Evolutionary conservation across 2,797 vertebrate genomes (phyloP), one percentile per base, ranked within the genome.

Genomic region (Sebastes diploproa): DNA sequence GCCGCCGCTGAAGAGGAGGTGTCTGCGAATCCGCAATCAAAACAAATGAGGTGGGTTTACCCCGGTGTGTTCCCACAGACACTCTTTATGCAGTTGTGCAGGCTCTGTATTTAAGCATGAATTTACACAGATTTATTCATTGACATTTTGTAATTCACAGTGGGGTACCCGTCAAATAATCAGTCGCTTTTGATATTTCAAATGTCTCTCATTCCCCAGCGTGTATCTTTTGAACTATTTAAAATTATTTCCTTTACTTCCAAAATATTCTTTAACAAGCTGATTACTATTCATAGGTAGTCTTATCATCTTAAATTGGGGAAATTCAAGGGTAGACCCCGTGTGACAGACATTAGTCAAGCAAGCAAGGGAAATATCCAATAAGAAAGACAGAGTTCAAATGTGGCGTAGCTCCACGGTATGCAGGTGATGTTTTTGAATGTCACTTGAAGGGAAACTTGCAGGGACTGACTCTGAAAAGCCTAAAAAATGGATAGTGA

Each of bases 21-120:
- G 98, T 94, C 97, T 99, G 96, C 98, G 98, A 96, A 99, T 99
- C 95, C 97, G 98, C 97, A 99, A 99, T 97, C 98, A 99, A 95
- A 99, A 99, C 96, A 99, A 99, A 96, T 99, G 85, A 96, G 92
- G 93, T 94, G 60, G 67, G 90, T 84, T 77, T 23, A 29, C n/a
- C 46, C n/a, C 30, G 12, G n/a, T n/a, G 59, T 60, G 23, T 46
- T 46, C 52, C 30, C 7, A 50, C 20, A 42, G 76, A 84, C 22
- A 73, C 18, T 27, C 65, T 25, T 20, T 7, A 32, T 32, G 54
- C 34, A 67, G 59, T 67, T 32, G 32, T 46, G 22, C 6, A 5
- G 16, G 29, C 30, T 66, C 42, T 59, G 50, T 78, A 67, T 71
- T 69, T 54, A 81, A 70, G 46, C 34, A 50, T 36, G 30, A 64